These are phyloP conservation scores for Drosophila eohydei DNA, from an alignment of 2,888 invertebrate genomes.

Conservation along the genomic window DNA sequence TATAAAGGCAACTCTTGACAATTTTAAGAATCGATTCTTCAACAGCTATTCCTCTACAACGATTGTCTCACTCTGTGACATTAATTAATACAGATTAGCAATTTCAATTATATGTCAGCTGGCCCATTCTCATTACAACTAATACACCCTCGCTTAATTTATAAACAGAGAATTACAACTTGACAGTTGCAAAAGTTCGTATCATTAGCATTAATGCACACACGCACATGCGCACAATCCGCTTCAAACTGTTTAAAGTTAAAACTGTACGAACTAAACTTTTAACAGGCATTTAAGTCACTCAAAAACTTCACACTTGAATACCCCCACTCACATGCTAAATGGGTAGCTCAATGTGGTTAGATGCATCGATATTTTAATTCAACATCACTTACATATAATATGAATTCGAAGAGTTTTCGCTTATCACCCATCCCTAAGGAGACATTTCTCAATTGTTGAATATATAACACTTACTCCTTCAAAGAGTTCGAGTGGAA, in stretches of 20 bases:
- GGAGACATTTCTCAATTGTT: background rate
- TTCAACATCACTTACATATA: background rate
- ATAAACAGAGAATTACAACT: background rate
- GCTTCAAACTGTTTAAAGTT: slow-evolving; percentile 20
- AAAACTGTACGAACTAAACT: slow-evolving; percentile 39
- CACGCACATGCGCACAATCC: slow-evolving; percentile 13
- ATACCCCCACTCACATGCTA: slow-evolving; percentile 8
- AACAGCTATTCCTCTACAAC: no score
- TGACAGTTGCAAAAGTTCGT: slow-evolving; percentile 15
- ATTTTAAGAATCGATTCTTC: no score
- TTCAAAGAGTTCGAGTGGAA: background rate
- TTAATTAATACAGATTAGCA: no score
- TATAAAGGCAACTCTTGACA: no score
- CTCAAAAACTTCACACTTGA: slow-evolving; percentile 13
- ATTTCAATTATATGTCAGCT: no score
- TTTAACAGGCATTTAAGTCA: slow-evolving; percentile 55
- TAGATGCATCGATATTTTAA: slow-evolving; percentile 1
- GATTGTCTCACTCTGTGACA: no score
- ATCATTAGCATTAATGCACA: slow-evolving; percentile 26
- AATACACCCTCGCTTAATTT: background rate
- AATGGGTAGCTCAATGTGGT: background rate
- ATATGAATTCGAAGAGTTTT: background rate
- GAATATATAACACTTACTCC: background rate
- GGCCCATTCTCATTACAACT: background rate
- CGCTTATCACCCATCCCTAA: background rate